Evolutionary conservation across 1,140 invertebrate genomes (phyloP).

Genomic region (Akabosia matsudoensis): DNA sequence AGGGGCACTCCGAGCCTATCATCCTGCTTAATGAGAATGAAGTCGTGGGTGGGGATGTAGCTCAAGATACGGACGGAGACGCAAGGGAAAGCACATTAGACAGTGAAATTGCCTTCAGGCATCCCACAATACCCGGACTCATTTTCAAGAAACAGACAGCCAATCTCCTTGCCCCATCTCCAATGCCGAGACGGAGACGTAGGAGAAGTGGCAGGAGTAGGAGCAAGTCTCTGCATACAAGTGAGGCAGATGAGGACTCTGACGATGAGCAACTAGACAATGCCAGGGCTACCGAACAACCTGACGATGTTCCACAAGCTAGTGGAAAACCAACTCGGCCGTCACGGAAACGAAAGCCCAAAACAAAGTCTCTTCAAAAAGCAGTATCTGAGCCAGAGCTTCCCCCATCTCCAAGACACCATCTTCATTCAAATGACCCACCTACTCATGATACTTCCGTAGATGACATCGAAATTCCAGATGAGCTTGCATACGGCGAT

Average conservation of each 20-base stretch:
- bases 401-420: neutral
- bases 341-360: neutral
- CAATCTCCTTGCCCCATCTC: neutral
- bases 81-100: slow-evolving; percentile 7
- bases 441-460: neutral
- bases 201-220: slow-evolving; percentile 9
- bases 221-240: slow-evolving; percentile 28
- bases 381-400: neutral
- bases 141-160: slow-evolving; percentile 33
- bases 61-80: slow-evolving; percentile 5
- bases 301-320: neutral
- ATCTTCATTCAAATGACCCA: neutral
- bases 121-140: slow-evolving; percentile 42
- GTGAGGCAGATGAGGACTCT: slow-evolving; percentile 25
- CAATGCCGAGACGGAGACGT: slow-evolving; percentile 6
- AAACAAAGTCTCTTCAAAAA: neutral
- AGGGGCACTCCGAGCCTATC: neutral
- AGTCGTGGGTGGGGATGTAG: neutral
- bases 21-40: neutral
- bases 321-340: neutral
- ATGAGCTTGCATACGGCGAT: slow-evolving; percentile 4
- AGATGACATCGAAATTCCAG: neutral
- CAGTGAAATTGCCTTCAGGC: slow-evolving; percentile 26
- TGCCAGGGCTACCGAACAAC: too few relatives aligned
- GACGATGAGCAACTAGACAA: neutral